Base-by-base conservation (phyloP, 2,888 invertebrate species). In the Drosophila cracens region DNA sequence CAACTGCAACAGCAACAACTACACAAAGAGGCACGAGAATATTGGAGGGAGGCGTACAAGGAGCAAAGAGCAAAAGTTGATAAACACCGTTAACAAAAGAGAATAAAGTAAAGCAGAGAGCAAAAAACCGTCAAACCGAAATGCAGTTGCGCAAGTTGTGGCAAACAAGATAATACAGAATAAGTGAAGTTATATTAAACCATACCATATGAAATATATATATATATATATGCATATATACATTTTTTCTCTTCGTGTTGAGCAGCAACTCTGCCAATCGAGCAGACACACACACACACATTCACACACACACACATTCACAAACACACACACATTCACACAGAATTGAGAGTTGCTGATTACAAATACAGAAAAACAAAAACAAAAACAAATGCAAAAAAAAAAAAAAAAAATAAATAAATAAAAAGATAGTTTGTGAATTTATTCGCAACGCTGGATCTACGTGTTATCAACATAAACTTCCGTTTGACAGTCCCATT, bases 201-300 rank as follows among this genome's bases (percentile, higher is more conserved):
- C 64, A 79, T 74, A 72, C 49, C 34, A 70, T 66, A 66, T 70
- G 64, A 61, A 48, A 68, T 72, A 78, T 54, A 51, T 57, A 48
- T 54, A 34, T 66, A 36, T 48, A 49, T 65, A 77, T 77, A 61
- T 71, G 64, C 64, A 76, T 76, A 70, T 66, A 77, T 63, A 65
- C 58, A 71, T 75, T 75, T 78, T 70, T 70, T 74, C 71, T 78
- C 71, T 71, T 62, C 71, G 74, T 77, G 74, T 67, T 77, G 61
- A 78, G 63, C 77, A 78, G 77, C 74, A 70, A 78, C 64, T 77
- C 51, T 27, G 49, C 36, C 36, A 49, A 56, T 36, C 49, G 38
- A 58, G 38, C 48, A 63, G 31, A 51, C 56, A 57, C 49, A 63
- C 67, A 29, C 7, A 53, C 33, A 49, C 29, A 25, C 8, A 34